Evolutionary conservation across 2,888 invertebrate species (phyloP).

Genomic region (Andrena fulva): DNA sequence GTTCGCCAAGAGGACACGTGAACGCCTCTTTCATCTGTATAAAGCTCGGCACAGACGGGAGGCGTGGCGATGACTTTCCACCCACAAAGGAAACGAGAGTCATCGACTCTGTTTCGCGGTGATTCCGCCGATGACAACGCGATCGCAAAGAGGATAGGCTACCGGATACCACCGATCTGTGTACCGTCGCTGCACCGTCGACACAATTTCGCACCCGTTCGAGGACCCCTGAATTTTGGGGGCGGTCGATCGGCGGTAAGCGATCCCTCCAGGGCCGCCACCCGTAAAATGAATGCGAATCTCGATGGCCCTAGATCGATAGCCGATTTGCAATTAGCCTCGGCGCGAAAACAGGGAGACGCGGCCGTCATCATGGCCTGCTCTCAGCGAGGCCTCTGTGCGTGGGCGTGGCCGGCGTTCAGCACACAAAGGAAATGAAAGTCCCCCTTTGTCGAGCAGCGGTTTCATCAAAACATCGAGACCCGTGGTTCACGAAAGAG

Average conservation of each 20-base stretch:
- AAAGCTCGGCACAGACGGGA: neutral
- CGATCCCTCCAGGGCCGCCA: constrained; percentile 8
- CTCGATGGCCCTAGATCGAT: constrained; percentile 50
- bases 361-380: constrained; percentile 17
- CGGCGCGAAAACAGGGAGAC: constrained; percentile 16
- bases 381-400: neutral
- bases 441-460: constrained; percentile 52
- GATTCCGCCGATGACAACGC: constrained; percentile 39
- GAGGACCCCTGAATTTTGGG: constrained; percentile 46
- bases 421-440: constrained; percentile 65
- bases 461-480: constrained; percentile 59
- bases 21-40: constrained; percentile 26
- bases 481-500: constrained; percentile 17
- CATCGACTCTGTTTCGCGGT: constrained; percentile 44
- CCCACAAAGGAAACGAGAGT: constrained; percentile 63
- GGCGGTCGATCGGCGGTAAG: constrained; percentile 26
- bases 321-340: constrained; percentile 58
- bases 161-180: constrained; percentile 18
- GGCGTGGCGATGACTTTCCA: constrained; percentile 51
- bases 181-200: neutral
- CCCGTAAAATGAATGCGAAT: constrained; percentile 53
- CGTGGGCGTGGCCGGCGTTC: constrained; percentile 52
- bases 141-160: constrained; percentile 33
- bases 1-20: neutral
- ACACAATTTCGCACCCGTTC: constrained; percentile 33